Base-by-base conservation (phyloP, 2,888 invertebrate species). In the Nomada ferruginata region DNA sequence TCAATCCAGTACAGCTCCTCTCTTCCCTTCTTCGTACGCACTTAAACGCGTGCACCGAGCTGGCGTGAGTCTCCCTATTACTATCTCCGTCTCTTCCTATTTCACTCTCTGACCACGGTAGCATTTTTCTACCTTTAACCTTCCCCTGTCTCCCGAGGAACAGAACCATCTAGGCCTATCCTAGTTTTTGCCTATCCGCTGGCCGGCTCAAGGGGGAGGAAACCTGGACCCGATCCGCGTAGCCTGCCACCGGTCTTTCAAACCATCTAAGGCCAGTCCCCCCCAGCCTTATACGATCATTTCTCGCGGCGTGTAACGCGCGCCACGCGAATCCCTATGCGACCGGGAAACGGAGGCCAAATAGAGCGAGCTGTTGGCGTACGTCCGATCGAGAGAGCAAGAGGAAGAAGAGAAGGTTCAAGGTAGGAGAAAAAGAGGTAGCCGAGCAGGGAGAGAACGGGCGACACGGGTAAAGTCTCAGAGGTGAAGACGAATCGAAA, bases 131-230 rank as follows among this genome's bases (percentile, higher is more conserved):
- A 52, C 68, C 70, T 73, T 70, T 18, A 23, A 60, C 59, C 57
- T 50, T 13, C 61, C 55, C 36, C 65, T 44, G 78, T 79, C 76
- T 79, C 83, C 77, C 79, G 84, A 64, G 85, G 75, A 65, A 69
- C 60, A 76, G 85, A 79, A 76, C 91, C 92, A 91, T 91, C 91
- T 91, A 92, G 88, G 91, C 89, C 90, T 90, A 92, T 92, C 91
- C 92, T 91, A 92, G 92, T 92, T 92, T 92, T 92, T 92, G 88
- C 87, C 89, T 91, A 89, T 82, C 59, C 60, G 2, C 59, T 42
- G 53, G 55, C 11, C 44, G 47, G 53, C 50, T 60, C 59, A 52
- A n/a, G 29, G 52, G 53, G 63, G 53, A 52, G 57, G 59, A 52
- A 76, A 79, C 76, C 80, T 84, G 84, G 83, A 85, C 78, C 82